These are phyloP conservation scores for Hephaestus fuliginosus DNA, from an alignment of 2,797 vertebrate species.

Conservation along the genomic window DNA sequence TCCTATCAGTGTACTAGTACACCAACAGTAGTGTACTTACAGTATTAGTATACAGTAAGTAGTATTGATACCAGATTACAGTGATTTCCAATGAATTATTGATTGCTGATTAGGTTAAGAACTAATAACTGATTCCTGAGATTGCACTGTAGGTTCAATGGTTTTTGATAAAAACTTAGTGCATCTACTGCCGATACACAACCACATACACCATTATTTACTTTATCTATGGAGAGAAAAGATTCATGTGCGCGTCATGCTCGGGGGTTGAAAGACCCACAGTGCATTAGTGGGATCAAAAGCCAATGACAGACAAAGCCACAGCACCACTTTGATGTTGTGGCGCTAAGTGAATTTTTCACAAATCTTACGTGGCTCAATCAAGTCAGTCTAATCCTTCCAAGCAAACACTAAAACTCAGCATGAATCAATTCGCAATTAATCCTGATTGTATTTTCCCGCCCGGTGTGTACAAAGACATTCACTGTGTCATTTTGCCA, in stretches of 20 bases:
- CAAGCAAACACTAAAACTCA: background rate
- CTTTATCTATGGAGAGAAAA: slow-evolving; percentile 27
- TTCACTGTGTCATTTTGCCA: background rate
- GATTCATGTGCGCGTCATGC: slow-evolving; percentile 9
- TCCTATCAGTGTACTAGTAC: background rate
- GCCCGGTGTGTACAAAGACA: background rate
- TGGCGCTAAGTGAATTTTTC: background rate
- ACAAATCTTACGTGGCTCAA: background rate
- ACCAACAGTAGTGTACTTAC: background rate
- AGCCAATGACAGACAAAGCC: slow-evolving; percentile 60
- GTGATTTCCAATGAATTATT: background rate
- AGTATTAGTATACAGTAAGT: background rate
- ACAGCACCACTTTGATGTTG: slow-evolving; percentile 33
- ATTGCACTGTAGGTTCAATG: slow-evolving; percentile 26
- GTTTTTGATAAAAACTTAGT: slow-evolving; percentile 33
- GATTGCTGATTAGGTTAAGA: background rate
- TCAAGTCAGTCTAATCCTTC: background rate
- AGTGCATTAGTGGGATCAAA: slow-evolving; percentile 60
- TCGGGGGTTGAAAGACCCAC: slow-evolving; percentile 61
- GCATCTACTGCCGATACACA: slow-evolving; percentile 12
- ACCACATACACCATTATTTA: slow-evolving; percentile 43
- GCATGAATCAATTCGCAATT: slow-evolving; percentile 17
- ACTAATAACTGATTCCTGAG: background rate
- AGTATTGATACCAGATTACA: background rate
- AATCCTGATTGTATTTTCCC: background rate